phyloP scores from a whole-genome alignment of 2,797 vertebrate genomes.

The Nothura maculosa region DNA sequence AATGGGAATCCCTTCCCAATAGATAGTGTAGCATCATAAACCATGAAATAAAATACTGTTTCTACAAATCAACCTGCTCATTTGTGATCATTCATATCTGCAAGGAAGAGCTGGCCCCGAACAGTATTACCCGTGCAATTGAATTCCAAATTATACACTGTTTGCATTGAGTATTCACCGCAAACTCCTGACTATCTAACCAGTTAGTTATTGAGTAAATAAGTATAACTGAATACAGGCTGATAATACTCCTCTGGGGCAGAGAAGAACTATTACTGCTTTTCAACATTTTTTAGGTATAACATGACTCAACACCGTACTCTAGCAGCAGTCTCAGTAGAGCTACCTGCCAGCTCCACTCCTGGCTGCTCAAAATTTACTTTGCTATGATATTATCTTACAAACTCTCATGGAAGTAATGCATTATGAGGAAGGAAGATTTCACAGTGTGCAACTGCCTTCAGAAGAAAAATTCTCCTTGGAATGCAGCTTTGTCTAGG shows the following conservation, averaged over 20 bases:
- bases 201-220: not conserved
- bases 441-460: constrained; percentile 69
- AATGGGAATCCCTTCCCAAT: not conserved
- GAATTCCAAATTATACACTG: not conserved
- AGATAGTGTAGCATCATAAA: not conserved
- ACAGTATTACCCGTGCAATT: not conserved
- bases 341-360: not conserved
- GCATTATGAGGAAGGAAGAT: constrained; percentile 47
- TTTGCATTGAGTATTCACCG: not conserved
- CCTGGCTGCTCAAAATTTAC: not conserved
- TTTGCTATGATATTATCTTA: not conserved
- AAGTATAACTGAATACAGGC: not conserved
- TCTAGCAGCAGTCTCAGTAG: not conserved
- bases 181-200: not conserved
- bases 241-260: not conserved
- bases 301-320: not conserved
- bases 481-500: constrained; percentile 51
- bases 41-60: not conserved
- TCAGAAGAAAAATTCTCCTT: constrained; percentile 36
- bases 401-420: constrained; percentile 26
- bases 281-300: not conserved
- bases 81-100: not conserved
- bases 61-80: not conserved
- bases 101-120: not conserved
- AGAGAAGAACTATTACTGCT: not conserved